Evolutionary conservation across 2,113 vertebrate genomes (phyloP).

Genomic region (Mungos mungo): DNA sequence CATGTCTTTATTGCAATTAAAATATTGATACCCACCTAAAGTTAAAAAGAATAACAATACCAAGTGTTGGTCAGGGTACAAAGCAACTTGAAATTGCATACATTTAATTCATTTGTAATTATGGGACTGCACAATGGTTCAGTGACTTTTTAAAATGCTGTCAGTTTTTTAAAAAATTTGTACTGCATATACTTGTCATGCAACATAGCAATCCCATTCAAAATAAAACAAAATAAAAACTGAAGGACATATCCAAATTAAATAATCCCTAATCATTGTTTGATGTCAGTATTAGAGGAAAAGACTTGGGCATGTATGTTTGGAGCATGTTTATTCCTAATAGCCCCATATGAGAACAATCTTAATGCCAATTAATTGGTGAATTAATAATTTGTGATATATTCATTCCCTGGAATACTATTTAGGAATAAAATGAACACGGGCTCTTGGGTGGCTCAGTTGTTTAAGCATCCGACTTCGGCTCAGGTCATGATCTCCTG

Average conservation of each 20-base stretch:
- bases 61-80: not conserved
- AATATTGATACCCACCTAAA: not conserved
- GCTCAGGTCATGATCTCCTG: too few species aligned
- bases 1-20: not conserved
- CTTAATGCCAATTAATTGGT: not conserved
- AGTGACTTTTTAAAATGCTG: not conserved
- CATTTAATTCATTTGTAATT: not conserved
- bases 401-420: not conserved
- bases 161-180: not conserved
- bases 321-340: not conserved
- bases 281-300: too few species aligned
- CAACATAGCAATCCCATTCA: not conserved
- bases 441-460: too few species aligned
- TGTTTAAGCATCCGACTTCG: too few species aligned
- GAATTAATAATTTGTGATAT: not conserved
- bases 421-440: not conserved
- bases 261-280: too few species aligned
- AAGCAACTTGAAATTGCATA: not conserved
- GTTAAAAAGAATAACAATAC: not conserved
- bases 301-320: not conserved
- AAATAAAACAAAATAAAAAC: not conserved
- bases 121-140: not conserved
- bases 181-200: not conserved
- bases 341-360: not conserved
- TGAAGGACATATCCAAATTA: not conserved